Evolutionary conservation across 2,888 invertebrate genomes (phyloP).

Genomic region (Chaetoderma sp.): DNA sequence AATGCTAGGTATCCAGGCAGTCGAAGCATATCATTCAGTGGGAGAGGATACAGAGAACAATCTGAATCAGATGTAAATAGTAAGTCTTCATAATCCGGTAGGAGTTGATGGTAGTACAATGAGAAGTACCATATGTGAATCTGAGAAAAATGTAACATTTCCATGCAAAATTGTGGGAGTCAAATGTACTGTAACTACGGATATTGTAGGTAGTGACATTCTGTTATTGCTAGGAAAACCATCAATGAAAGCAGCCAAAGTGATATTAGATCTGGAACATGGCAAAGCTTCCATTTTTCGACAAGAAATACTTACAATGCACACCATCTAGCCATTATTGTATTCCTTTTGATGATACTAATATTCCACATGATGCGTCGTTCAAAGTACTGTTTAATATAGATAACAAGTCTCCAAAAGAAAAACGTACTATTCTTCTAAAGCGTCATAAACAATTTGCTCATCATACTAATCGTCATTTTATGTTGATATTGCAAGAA

Average conservation of each 20-base stretch:
- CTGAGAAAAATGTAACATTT: not conserved
- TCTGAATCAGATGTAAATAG: no score
- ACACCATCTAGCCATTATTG: not conserved
- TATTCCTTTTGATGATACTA: constrained; percentile 16
- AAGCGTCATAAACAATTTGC: not conserved
- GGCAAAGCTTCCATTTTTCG: not conserved
- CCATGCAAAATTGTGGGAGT: not conserved
- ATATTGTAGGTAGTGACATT: constrained; percentile 6
- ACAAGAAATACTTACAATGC: not conserved
- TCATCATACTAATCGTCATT: not conserved
- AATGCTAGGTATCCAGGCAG: no score
- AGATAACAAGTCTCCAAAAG: no score
- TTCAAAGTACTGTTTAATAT: no score
- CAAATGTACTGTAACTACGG: not conserved
- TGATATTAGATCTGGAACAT: not conserved
- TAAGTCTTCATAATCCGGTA: constrained; percentile 18
- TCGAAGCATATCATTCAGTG: no score
- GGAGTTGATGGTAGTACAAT: constrained; percentile 23
- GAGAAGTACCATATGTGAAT: constrained; percentile 11
- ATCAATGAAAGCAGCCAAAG: not conserved
- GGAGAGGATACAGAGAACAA: no score
- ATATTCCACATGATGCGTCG: no score
- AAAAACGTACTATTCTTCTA: no score
- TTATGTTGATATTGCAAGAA: constrained; percentile 13
- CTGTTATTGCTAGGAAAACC: not conserved